Evolutionary conservation across 2,797 vertebrate genomes (phyloP).

Genomic region (Falco concolor): DNA sequence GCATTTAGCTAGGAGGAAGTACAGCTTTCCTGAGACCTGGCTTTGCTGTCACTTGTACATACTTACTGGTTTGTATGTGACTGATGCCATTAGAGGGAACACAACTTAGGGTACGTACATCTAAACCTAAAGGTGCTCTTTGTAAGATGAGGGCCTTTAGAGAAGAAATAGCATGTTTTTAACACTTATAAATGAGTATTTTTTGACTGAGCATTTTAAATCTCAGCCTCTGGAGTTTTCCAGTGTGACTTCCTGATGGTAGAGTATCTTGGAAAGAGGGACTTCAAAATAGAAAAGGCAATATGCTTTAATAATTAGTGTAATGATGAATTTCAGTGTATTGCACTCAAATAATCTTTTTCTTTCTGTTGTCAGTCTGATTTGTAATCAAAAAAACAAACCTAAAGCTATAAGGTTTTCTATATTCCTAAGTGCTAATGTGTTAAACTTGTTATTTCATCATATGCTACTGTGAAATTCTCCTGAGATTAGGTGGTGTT

Average conservation of each 20-base stretch:
- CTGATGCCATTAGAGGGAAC: neutral
- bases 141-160: neutral
- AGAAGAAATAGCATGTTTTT: neutral
- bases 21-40: neutral
- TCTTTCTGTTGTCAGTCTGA: neutral
- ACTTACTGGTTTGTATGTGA: neutral
- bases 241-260: neutral
- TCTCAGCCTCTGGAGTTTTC: neutral
- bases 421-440: constrained; percentile 41
- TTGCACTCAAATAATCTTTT: neutral
- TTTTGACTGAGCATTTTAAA: constrained; percentile 14
- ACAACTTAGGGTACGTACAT: rapidly evolving
- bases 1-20: neutral
- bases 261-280: neutral
- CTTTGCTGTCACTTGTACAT: neutral
- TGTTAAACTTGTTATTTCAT: constrained; percentile 48
- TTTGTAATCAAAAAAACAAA: constrained; percentile 5
- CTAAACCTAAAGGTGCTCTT: neutral
- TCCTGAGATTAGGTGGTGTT: constrained; percentile 58
- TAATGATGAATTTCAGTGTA: neutral
- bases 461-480: constrained; percentile 32
- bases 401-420: constrained; percentile 31
- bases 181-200: neutral
- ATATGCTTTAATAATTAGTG: neutral
- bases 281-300: neutral